phyloP scores from a whole-genome alignment of 2,113 vertebrate genomes.

The Plotosus lineatus region DNA sequence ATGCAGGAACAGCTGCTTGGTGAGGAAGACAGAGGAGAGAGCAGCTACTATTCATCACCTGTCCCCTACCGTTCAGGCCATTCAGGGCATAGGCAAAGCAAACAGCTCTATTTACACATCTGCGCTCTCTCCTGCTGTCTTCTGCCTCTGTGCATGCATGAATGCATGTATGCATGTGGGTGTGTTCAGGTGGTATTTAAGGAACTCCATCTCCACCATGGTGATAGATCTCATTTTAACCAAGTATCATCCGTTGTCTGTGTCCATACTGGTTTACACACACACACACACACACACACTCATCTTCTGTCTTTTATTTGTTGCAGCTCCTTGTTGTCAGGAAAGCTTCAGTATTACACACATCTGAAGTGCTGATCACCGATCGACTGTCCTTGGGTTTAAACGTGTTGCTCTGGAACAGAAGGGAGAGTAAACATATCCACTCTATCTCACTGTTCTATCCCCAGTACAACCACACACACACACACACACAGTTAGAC shows the following conservation, averaged over 20 bases:
- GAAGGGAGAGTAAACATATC: slow-evolving; percentile 7
- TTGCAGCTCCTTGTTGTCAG: slow-evolving; percentile 38
- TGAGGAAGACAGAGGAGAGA: slow-evolving; percentile 24
- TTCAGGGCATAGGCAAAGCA: slow-evolving; percentile 51
- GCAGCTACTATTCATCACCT: slow-evolving; percentile 48
- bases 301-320: neutral
- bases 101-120: slow-evolving; percentile 59
- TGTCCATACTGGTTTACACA: neutral
- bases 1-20: slow-evolving; percentile 30
- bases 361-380: slow-evolving; percentile 34
- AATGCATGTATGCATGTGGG: slow-evolving; percentile 34
- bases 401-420: slow-evolving; percentile 12
- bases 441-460: neutral
- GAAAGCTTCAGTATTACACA: slow-evolving; percentile 44
- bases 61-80: slow-evolving; percentile 39
- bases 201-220: slow-evolving; percentile 55
- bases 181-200: slow-evolving; percentile 42
- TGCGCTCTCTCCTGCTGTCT: slow-evolving; percentile 45
- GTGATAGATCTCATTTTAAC: slow-evolving; percentile 42
- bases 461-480: slow-evolving; percentile 22
- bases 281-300: neutral
- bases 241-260: slow-evolving; percentile 3
- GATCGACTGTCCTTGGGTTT: slow-evolving; percentile 34
- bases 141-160: slow-evolving; percentile 42
- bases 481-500: slow-evolving; percentile 55